These are phyloP conservation scores for Peromyscus leucopus DNA, from an alignment of 2,113 vertebrate species.

Conservation along the genomic window DNA sequence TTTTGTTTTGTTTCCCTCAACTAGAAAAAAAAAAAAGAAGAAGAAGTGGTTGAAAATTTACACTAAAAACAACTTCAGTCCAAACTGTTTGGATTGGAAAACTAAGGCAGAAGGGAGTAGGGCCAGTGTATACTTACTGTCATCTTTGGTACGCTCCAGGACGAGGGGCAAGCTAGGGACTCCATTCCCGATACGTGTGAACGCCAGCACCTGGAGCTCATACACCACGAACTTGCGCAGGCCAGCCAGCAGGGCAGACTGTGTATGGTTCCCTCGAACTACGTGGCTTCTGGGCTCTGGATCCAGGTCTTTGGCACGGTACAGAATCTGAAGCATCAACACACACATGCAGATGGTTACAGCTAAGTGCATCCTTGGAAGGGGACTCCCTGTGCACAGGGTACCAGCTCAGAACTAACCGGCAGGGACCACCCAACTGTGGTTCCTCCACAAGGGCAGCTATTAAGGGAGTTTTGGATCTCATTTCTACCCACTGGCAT, in stretches of 20 bases:
- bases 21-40: neutral
- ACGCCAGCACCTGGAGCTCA: slow-evolving; percentile 93
- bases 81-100: neutral
- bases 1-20: slow-evolving; percentile 70
- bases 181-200: slow-evolving; percentile 94
- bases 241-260: slow-evolving; percentile 88
- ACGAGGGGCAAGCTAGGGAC: slow-evolving; percentile 90
- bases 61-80: neutral
- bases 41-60: neutral
- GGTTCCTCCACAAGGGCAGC: neutral
- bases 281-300: slow-evolving; percentile 87
- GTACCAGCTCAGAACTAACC: fast-evolving
- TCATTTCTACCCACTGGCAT: fast-evolving
- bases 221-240: slow-evolving; percentile 93
- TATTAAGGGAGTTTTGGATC: neutral
- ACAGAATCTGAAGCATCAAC: slow-evolving; percentile 89
- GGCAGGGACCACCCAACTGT: neutral
- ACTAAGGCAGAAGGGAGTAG: fast-evolving
- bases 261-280: slow-evolving; percentile 90
- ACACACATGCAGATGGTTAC: fast-evolving
- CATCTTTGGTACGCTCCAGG: slow-evolving; percentile 93
- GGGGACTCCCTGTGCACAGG: neutral
- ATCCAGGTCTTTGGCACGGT: slow-evolving; percentile 88
- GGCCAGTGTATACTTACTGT: slow-evolving; percentile 87
- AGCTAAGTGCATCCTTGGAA: fast-evolving